Conservation (phyloP, 2,113 vertebrate species). For the Takifugu bimaculatus region DNA sequence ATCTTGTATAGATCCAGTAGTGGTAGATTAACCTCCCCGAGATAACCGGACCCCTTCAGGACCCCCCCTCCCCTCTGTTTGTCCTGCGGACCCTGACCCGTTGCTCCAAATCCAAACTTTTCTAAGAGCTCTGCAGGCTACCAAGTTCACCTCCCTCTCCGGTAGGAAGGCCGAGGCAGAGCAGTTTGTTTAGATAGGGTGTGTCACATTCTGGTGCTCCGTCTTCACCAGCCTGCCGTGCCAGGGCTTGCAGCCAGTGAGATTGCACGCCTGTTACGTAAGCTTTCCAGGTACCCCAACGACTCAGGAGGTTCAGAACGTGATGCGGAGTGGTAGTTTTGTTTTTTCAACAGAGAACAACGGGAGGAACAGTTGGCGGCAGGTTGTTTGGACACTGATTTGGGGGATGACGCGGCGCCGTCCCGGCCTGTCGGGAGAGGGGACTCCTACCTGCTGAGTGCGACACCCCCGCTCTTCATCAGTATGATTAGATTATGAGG, state of each 20-base stretch:
- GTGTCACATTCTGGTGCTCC: slow-evolving; percentile 68
- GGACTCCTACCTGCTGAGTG: slow-evolving; percentile 18
- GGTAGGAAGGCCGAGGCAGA: slow-evolving; percentile 52
- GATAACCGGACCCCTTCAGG: slow-evolving; percentile 32
- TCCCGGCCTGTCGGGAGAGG: not conserved
- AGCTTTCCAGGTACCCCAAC: slow-evolving; percentile 34
- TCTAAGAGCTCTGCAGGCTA: not conserved
- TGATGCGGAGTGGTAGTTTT: slow-evolving; percentile 6
- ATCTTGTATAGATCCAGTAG: slow-evolving; percentile 12
- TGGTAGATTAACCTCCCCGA: slow-evolving; percentile 54
- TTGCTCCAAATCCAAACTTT: slow-evolving; percentile 28
- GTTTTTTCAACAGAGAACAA: not conserved
- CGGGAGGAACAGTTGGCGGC: too few relatives aligned
- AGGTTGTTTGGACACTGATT: too few relatives aligned
- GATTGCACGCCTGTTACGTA: slow-evolving; percentile 71
- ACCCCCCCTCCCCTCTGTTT: slow-evolving; percentile 23
- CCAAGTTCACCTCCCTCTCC: slow-evolving; percentile 27
- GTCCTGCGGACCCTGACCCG: slow-evolving; percentile 40
- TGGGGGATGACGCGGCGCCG: too few relatives aligned
- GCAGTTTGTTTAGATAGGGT: slow-evolving; percentile 74
- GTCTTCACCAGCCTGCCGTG: slow-evolving; percentile 53
- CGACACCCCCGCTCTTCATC: slow-evolving; percentile 32
- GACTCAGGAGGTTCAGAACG: not conserved
- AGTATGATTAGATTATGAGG: slow-evolving; percentile 40
- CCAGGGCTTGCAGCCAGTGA: slow-evolving; percentile 71